phyloP scores from a whole-genome alignment of 2,113 vertebrate species.

The Eleginops maclovinus region DNA sequence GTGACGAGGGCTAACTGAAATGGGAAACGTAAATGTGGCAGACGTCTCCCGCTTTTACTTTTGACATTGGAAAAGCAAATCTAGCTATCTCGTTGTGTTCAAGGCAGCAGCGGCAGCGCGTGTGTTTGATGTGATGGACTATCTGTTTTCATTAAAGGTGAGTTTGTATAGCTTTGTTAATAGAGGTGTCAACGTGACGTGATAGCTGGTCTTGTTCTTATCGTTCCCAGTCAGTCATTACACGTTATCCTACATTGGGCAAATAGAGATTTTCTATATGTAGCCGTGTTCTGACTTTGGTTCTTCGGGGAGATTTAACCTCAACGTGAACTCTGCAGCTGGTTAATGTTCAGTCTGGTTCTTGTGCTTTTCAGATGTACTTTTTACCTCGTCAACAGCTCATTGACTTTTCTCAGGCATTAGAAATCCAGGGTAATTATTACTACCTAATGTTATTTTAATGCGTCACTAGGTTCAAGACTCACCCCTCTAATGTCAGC shows the following conservation, averaged over 20 bases:
- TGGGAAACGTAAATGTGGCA: constrained; percentile 26
- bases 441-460: constrained; percentile 42
- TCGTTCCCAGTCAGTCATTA: not conserved
- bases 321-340: constrained; percentile 26
- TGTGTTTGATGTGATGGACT: constrained; percentile 70
- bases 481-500: constrained; percentile 9
- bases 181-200: not conserved
- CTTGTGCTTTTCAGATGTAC: not conserved
- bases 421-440: constrained; percentile 48
- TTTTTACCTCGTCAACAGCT: constrained; percentile 31
- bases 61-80: constrained; percentile 27
- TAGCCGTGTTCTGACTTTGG: constrained; percentile 1
- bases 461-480: constrained; percentile 43
- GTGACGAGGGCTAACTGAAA: constrained; percentile 55
- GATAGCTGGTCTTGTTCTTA: not conserved
- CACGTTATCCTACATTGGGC: not conserved
- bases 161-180: constrained; percentile 51
- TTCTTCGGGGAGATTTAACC: constrained; percentile 40
- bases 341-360: constrained; percentile 64
- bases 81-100: constrained; percentile 2
- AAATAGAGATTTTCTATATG: constrained; percentile 1
- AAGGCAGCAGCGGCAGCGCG: not conserved
- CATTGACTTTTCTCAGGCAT: constrained; percentile 6
- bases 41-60: not conserved
- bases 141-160: constrained; percentile 70